A percentile compares a stretch with the other conserved stretches of the same genome.
Conservation (phyloP, 2,797 vertebrate species). For the Rallus crepitans region DNA sequence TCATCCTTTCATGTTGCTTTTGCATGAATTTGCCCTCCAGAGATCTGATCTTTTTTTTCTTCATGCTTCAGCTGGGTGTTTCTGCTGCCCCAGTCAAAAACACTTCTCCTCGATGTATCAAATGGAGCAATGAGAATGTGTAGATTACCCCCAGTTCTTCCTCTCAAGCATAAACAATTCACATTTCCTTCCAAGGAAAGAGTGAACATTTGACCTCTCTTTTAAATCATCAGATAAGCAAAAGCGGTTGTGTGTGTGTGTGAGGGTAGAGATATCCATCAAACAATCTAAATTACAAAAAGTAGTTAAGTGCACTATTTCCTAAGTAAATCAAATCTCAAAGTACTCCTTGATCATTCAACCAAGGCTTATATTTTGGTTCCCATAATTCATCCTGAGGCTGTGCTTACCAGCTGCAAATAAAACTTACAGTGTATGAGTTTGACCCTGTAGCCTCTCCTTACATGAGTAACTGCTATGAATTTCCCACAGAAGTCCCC, state of each 20-base stretch:
- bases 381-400: not conserved
- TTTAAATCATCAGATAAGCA: slow-evolving; percentile 53
- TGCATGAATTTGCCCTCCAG: slow-evolving; percentile 47
- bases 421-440: not conserved
- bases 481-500: not conserved
- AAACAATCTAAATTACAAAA: slow-evolving; percentile 28
- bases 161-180: slow-evolving; percentile 55
- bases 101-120: slow-evolving; percentile 30
- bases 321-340: slow-evolving; percentile 13
- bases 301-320: slow-evolving; percentile 38
- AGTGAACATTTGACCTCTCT: slow-evolving; percentile 68
- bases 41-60: not conserved
- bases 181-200: slow-evolving; percentile 48
- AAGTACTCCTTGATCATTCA: slow-evolving; percentile 27
- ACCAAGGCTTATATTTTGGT: not conserved
- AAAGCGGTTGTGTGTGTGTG: not conserved
- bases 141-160: slow-evolving; percentile 37
- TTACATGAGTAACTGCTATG: not conserved
- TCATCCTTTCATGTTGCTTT: slow-evolving; percentile 65
- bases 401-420: not conserved
- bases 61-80: not conserved
- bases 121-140: slow-evolving; percentile 23
- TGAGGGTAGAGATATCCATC: not conserved
- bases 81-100: slow-evolving; percentile 49
- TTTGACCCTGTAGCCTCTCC: not conserved